Base-by-base conservation (phyloP, 2,113 vertebrate genomes). In the Syngnathus typhle region DNA sequence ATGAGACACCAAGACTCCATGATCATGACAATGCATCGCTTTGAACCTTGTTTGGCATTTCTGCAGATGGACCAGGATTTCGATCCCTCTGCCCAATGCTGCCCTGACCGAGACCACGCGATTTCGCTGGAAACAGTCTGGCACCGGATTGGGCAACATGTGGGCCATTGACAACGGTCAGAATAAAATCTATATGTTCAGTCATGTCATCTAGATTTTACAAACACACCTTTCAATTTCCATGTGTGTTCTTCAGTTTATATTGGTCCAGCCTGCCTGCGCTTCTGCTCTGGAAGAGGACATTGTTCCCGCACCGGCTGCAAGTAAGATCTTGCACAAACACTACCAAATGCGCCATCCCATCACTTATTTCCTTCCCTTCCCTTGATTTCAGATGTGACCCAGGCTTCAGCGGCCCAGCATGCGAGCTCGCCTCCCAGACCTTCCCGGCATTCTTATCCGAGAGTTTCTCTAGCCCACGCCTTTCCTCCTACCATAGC, bases 161-260 rank as follows among this genome's bases (percentile, higher is more conserved):
- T 99, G 97, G 97, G 96, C 96, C 71, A 90, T 99, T 36, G 97
- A 99, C 89, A 98, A 97, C 54, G 93, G 97, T 99, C 71, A 90
- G 92, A 10, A 43, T 13, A 32, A 7, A 16, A 69, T 15, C 64
- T 8, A 55, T 15, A 54, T 19, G 10, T 27, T 19, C 27, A 32
- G 27, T 32, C 27, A 32, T 32, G 27, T 32, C 27, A 32, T 32
- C 27, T 32, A 32, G 27, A 32, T 32, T 32, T 32, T 32, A 32
- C 27, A 3, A 32, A 16, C 36, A 36, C 27, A 36, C 27, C 12
- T 36, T 58, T 36, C 27, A 58, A 36, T 44, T 47, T 63, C 39
- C 21, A 32, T 16, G 18, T 68, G 80, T 88, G 68, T 74, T 77
- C 74, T 82, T 76, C 85, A 99, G 97, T 99, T 83, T 99, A 99